Conservation (phyloP, 2,113 vertebrate species). For the Indri indri region DNA sequence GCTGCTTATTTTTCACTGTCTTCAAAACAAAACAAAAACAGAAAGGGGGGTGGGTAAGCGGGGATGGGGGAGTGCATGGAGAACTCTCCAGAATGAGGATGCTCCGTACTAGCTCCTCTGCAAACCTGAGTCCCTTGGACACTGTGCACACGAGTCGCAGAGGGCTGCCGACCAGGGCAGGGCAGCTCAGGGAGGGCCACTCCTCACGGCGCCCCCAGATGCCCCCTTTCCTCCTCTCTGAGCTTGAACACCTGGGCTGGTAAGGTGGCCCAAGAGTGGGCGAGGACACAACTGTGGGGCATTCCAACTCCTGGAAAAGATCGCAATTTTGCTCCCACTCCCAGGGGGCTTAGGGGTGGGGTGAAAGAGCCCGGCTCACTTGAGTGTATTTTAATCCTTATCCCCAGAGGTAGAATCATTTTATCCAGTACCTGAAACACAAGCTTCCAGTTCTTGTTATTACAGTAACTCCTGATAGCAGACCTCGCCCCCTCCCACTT, state of each 20-base stretch:
- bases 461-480: conserved; percentile 79
- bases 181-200: neutral
- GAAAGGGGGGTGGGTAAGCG: conserved; percentile 20
- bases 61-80: neutral
- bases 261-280: neutral
- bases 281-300: neutral
- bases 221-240: neutral
- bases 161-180: neutral
- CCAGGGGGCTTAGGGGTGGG: neutral
- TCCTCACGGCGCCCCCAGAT: accelerated
- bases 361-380: neutral
- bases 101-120: neutral
- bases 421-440: conserved; percentile 82
- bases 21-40: conserved; percentile 5
- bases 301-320: neutral
- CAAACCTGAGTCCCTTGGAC: neutral
- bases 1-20: neutral
- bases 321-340: neutral
- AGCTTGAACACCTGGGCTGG: neutral
- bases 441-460: conserved; percentile 79
- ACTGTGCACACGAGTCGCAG: neutral
- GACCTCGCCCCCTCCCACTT: conserved; percentile 15
- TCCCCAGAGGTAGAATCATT: conserved; percentile 87
- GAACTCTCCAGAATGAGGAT: neutral
- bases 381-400: conserved; percentile 65